Base-by-base conservation (phyloP, 2,797 vertebrate genomes). In the Gobionotothen gibberifrons region DNA sequence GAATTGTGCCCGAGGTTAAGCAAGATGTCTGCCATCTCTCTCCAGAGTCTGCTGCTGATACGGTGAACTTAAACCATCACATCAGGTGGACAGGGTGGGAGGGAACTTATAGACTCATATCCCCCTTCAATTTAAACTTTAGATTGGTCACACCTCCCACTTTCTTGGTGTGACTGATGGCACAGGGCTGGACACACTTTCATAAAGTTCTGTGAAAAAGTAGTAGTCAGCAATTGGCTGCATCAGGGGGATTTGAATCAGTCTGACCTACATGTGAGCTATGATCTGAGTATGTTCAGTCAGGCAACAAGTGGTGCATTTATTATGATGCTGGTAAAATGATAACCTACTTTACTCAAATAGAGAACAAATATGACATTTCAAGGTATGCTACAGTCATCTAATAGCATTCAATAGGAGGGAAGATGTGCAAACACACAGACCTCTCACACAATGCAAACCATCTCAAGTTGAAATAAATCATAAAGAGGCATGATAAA, bases 11-110 rank as follows among this genome's bases (percentile, higher is more conserved):
- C 67, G 86, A 85, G 92, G 94, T 92, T 85, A 90, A 92, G 93
- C 92, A 93, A 94, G 91, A 92, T 92, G 94, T 95, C 93, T 93
- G 90, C 91, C 92, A 91, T 92, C 88, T 90, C 82, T 81, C 89
- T 93, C 89, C 77, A 77, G 90, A 92, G 91, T 93, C 82, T 88
- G 83, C 87, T 86, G 91, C 86, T 90, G 93, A 93, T 92, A 93
- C 73, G 85, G 89, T 86, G 77, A 92, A 87, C 88, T 90, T 84
- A 81, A 93, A 93, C 89, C 91, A 88, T 72, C 90, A 86, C 81
- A 90, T 91, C 90, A 88, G 87, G 86, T 78, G 77, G 64, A 74
- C 79, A 77, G 72, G 81, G 86, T 85, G 81, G 88, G 59, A 76
- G 79, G 72, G 63, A 76, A 90, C 82, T 83, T 87, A 76, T 72